Evolutionary conservation across 2,888 invertebrate species (phyloP).

Genomic region (Aquatica leii): DNA sequence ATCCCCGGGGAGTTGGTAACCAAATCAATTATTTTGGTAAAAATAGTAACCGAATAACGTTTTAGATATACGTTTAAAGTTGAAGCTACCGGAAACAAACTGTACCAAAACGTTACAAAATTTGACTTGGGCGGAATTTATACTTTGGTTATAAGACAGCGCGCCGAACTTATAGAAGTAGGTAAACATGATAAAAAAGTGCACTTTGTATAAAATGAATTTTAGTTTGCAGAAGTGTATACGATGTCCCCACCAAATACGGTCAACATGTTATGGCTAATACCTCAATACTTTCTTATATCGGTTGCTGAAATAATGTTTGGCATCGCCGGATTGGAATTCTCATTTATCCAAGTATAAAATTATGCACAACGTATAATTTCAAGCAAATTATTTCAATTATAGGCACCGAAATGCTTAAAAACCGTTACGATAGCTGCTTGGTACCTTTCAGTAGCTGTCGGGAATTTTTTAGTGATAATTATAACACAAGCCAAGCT

Average conservation of each 20-base stretch:
- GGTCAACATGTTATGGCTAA: slow-evolving; percentile 74
- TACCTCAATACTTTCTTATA: slow-evolving; percentile 82
- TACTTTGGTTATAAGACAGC: slow-evolving; percentile 62
- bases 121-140: slow-evolving; percentile 65
- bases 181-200: background rate
- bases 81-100: slow-evolving; percentile 41
- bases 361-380: slow-evolving; percentile 33
- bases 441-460: slow-evolving; percentile 84
- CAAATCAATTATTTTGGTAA: slow-evolving; percentile 12
- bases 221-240: slow-evolving; percentile 64
- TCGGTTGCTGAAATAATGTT: slow-evolving; percentile 85
- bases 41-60: slow-evolving; percentile 16
- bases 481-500: slow-evolving; percentile 73
- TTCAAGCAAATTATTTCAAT: slow-evolving; percentile 24
- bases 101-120: slow-evolving; percentile 48
- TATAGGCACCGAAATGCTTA: slow-evolving; percentile 80
- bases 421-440: slow-evolving; percentile 84
- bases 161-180: slow-evolving; percentile 56
- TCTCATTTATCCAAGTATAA: slow-evolving; percentile 80
- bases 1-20: slow-evolving; percentile 65
- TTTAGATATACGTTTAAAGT: slow-evolving; percentile 54
- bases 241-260: slow-evolving; percentile 72
- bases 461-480: slow-evolving; percentile 83
- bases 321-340: slow-evolving; percentile 82
- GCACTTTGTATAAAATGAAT: slow-evolving; percentile 10